phyloP scores from a whole-genome alignment of 2,797 vertebrate species.

The Anabas testudineus region DNA sequence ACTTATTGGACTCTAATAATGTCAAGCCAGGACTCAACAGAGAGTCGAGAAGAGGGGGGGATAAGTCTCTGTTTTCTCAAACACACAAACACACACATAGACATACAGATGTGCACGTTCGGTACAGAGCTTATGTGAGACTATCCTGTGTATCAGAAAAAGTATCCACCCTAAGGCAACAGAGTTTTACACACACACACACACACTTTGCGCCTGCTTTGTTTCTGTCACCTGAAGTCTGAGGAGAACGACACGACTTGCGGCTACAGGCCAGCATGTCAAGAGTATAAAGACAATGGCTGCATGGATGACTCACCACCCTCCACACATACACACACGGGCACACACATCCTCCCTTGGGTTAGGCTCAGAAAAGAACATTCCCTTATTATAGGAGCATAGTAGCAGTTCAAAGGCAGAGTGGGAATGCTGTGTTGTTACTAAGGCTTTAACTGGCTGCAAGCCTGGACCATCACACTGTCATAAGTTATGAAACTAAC shows the following conservation, averaged over 20 bases:
- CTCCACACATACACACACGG: conserved; percentile 34
- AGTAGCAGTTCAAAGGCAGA: conserved; percentile 66
- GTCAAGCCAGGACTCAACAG: conserved; percentile 59
- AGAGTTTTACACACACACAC: conserved; percentile 13
- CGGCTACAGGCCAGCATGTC: conserved; percentile 58
- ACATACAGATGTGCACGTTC: conserved; percentile 6
- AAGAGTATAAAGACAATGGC: conserved; percentile 65
- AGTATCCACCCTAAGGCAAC: conserved; percentile 31
- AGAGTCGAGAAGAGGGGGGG: conserved; percentile 21
- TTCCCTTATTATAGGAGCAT: conserved; percentile 67
- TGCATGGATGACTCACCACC: conserved; percentile 65
- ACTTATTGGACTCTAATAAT: conserved; percentile 68
- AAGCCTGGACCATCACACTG: conserved; percentile 58
- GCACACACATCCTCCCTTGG: conserved; percentile 43
- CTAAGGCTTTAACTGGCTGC: conserved; percentile 62
- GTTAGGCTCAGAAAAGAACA: conserved; percentile 69
- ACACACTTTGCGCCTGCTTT: conserved; percentile 24
- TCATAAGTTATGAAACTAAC: conserved; percentile 59
- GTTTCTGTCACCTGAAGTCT: conserved; percentile 61
- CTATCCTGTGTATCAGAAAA: conserved; percentile 29
- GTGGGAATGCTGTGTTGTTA: conserved; percentile 50
- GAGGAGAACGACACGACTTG: conserved; percentile 55
- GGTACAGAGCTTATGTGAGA: conserved; percentile 52
- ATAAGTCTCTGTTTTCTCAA: conserved; percentile 50
- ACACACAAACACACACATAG: conserved; percentile 18